Conservation (phyloP, 1,140 invertebrate genomes). For the Branchinecta lindahli region DNA sequence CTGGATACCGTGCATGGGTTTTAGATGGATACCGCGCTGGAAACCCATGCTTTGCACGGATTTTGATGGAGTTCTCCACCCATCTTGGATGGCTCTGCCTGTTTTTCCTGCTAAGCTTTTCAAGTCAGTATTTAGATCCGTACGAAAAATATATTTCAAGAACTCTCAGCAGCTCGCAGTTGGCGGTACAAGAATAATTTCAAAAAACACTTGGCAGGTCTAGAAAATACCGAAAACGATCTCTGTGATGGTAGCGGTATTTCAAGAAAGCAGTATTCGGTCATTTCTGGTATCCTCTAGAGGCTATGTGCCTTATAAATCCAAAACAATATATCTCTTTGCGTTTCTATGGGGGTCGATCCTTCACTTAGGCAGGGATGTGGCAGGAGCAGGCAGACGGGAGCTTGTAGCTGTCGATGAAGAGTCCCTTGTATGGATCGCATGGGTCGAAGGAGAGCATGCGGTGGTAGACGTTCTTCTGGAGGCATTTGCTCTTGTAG, state of each 20-base stretch:
- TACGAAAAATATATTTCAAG: conserved; percentile 12
- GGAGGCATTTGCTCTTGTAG: conserved; percentile 22
- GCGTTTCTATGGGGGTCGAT: background rate
- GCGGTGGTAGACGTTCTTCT: conserved; percentile 25
- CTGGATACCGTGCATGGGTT: no score
- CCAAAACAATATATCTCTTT: background rate
- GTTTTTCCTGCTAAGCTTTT: no score
- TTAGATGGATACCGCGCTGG: no score
- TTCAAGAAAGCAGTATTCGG: conserved; percentile 17
- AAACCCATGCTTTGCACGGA: no score
- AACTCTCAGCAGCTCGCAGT: conserved; percentile 19
- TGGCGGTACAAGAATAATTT: conserved; percentile 13
- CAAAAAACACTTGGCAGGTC: conserved; percentile 14
- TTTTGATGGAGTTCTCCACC: no score
- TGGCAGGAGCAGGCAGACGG: conserved; percentile 25
- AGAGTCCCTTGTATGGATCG: conserved; percentile 23
- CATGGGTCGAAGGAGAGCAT: conserved; percentile 24
- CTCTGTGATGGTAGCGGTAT: conserved; percentile 17
- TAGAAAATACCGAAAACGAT: conserved; percentile 19
- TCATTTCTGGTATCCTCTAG: conserved; percentile 17
- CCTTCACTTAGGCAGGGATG: conserved; percentile 19
- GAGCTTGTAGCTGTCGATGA: conserved; percentile 24
- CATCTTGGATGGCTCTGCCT: no score
- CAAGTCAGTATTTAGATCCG: no score
- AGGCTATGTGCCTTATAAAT: background rate